Conservation (phyloP, 2,797 vertebrate genomes). For the Odontamblyopus rebecca region DNA sequence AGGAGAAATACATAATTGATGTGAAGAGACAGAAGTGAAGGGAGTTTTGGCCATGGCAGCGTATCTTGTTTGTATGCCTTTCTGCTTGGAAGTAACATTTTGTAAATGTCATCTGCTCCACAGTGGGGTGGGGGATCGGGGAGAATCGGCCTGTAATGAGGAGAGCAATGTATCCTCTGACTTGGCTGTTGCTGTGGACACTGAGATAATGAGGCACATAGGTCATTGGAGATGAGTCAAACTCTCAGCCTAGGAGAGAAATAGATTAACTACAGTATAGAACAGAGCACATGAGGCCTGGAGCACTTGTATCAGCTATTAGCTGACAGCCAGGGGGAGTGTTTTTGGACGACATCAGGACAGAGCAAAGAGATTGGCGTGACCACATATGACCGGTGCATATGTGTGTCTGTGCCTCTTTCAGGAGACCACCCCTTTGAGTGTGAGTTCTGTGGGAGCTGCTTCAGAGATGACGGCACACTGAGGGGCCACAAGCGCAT, state of each 20-base stretch:
- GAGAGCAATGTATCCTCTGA: constrained; percentile 87
- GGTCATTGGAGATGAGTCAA: constrained; percentile 99
- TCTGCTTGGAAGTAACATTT: constrained; percentile 79
- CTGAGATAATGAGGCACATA: constrained; percentile 99
- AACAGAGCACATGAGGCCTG: constrained; percentile 87
- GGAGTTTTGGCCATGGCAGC: constrained; percentile 74
- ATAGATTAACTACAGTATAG: constrained; percentile 93
- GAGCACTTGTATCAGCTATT: constrained; percentile 86
- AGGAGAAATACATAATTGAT: constrained; percentile 81
- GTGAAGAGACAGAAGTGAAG: constrained; percentile 79
- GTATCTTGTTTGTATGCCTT: constrained; percentile 76
- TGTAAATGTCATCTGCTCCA: constrained; percentile 79
- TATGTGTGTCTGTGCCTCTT: constrained; percentile 42
- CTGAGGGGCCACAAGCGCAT: constrained; percentile 98
- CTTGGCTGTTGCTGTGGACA: constrained; percentile 96
- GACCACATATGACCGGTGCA: constrained; percentile 54
- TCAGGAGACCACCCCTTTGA: constrained; percentile 97
- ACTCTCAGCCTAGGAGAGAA: constrained; percentile 91
- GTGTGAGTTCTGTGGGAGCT: constrained; percentile 99
- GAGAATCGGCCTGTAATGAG: constrained; percentile 75
- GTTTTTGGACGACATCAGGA: constrained; percentile 69
- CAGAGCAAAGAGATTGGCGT: constrained; percentile 38
- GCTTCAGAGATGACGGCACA: constrained; percentile 96
- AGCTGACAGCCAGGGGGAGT: constrained; percentile 65
- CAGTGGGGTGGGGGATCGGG: constrained; percentile 68